These are phyloP conservation scores for Leptinotarsa texana DNA, from an alignment of 1,140 invertebrate species.

Conservation along the genomic window DNA sequence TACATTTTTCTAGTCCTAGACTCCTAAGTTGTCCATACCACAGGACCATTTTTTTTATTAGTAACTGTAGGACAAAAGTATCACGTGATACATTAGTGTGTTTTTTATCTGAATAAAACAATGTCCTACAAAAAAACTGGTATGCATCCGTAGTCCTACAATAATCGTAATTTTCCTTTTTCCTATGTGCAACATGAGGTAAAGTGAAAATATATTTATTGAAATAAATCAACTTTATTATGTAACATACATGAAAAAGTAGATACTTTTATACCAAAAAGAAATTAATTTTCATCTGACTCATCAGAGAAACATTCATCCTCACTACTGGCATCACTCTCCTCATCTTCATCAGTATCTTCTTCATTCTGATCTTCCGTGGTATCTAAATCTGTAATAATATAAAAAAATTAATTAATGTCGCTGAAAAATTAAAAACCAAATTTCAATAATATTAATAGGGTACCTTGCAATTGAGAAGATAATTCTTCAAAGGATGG, in stretches of 20 bases:
- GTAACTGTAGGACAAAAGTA: slow-evolving; percentile 14
- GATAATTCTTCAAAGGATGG: slow-evolving; percentile 18
- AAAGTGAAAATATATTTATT: no score
- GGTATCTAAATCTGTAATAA: slow-evolving; percentile 9
- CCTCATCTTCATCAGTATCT: no score
- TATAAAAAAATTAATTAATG: slow-evolving; percentile 7
- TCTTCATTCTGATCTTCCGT: not conserved
- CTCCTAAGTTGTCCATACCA: not conserved
- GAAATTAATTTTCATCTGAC: no score
- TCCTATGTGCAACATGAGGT: no score
- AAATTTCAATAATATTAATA: slow-evolving; percentile 14
- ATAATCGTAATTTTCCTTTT: no score
- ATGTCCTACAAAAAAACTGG: not conserved
- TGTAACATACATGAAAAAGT: no score
- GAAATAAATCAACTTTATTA: no score
- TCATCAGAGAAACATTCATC: no score
- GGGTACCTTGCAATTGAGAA: slow-evolving; percentile 9
- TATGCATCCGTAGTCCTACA: slow-evolving; percentile 8
- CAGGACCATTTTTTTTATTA: slow-evolving; percentile 11
- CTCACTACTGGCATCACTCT: no score
- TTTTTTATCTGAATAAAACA: not conserved
- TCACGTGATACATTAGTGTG: not conserved
- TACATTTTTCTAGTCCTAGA: slow-evolving; percentile 16
- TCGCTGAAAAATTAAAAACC: not conserved
- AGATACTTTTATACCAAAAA: no score